These are phyloP conservation scores for Hylyphantes graminicola DNA, from an alignment of 1,140 invertebrate species.

Conservation along the genomic window DNA sequence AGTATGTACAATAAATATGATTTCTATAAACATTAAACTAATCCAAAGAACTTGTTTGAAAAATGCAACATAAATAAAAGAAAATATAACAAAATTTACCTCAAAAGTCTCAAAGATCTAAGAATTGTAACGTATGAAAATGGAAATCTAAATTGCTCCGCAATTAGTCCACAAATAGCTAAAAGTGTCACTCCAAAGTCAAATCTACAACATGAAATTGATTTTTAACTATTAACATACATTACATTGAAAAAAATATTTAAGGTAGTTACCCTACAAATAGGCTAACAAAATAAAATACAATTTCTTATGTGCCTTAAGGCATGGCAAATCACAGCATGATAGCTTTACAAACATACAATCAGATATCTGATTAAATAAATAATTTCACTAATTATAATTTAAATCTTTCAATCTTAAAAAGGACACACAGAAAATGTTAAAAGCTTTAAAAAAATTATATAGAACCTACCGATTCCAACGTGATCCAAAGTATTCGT, in stretches of 20 bases:
- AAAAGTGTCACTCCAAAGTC: constrained; percentile 68
- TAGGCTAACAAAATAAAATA: neutral
- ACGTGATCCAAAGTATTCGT: constrained; percentile 80
- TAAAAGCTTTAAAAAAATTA: neutral
- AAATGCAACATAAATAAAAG: neutral
- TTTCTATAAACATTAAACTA: too few relatives aligned
- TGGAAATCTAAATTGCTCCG: constrained; percentile 65
- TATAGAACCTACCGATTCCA: constrained; percentile 78
- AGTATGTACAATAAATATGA: too few relatives aligned
- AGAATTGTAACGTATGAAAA: constrained; percentile 68
- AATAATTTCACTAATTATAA: neutral
- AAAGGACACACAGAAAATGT: neutral
- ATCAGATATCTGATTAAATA: neutral
- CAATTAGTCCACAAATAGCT: constrained; percentile 67
- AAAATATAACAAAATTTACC: constrained; percentile 62
- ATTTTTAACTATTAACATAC: neutral
- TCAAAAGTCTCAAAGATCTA: constrained; percentile 67
- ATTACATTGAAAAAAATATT: neutral
- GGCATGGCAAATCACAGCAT: neutral
- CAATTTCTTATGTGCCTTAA: neutral
- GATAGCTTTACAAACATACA: neutral
- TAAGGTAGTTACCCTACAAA: neutral
- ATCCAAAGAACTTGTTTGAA: too few relatives aligned
- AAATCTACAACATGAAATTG: constrained; percentile 66
- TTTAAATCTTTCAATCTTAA: neutral